These are phyloP conservation scores for Saguinus midas DNA, from an alignment of 2,113 vertebrate genomes.

Conservation along the genomic window DNA sequence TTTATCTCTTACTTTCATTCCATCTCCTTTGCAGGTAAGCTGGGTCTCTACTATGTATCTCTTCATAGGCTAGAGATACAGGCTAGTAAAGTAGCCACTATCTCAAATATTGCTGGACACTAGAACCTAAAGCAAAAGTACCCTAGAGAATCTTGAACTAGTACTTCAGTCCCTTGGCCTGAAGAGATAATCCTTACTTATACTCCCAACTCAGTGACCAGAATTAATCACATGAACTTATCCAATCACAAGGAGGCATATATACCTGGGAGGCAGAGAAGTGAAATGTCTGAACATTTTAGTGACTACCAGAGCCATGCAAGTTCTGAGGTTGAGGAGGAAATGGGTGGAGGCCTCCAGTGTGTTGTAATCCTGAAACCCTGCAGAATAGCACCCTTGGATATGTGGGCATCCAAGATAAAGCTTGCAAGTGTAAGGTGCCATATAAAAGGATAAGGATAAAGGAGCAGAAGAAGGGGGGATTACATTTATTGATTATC, in stretches of 20 bases:
- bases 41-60: neutral
- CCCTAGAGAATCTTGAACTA: neutral
- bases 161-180: neutral
- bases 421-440: neutral
- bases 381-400: neutral
- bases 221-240: neutral
- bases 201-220: neutral
- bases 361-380: neutral
- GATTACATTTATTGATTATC: neutral
- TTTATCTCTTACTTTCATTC: neutral
- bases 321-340: neutral
- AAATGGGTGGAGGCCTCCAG: neutral
- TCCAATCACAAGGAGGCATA: neutral
- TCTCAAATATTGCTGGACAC: neutral
- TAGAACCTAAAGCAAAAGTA: neutral
- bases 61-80: neutral
- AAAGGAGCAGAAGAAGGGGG: neutral
- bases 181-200: neutral
- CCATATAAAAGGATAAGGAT: neutral
- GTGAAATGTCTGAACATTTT: neutral
- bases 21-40: neutral
- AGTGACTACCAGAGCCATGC: neutral
- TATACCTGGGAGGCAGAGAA: neutral
- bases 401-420: neutral
- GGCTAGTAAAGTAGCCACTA: neutral